Evolutionary conservation across 2,113 vertebrate genomes (phyloP).

Genomic region (Dasyprocta punctata): DNA sequence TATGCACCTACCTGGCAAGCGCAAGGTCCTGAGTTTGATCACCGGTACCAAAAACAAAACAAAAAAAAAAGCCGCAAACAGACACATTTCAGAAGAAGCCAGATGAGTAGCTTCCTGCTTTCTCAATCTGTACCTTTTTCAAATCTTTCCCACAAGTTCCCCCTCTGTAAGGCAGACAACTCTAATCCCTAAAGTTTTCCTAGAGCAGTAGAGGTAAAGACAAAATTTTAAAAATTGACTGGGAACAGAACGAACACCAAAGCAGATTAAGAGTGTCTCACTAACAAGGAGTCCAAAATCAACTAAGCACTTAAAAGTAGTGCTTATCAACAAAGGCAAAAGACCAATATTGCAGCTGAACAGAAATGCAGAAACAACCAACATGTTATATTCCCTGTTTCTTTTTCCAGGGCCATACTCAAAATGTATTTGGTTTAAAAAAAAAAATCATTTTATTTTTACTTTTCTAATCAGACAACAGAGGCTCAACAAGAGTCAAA

Average conservation of each 20-base stretch:
- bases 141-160: constrained; percentile 8
- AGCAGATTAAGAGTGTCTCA: not conserved
- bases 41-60: no score
- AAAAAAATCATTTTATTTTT: constrained; percentile 47
- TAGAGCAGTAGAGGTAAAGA: not conserved
- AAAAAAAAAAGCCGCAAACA: not conserved
- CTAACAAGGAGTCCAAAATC: not conserved
- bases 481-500: not conserved
- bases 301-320: not conserved
- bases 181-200: constrained; percentile 34
- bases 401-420: not conserved
- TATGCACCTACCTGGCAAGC: no score
- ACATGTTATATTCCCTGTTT: not conserved
- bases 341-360: not conserved
- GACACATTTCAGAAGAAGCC: not conserved
- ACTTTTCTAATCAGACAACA: constrained; percentile 32
- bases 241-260: not conserved
- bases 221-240: not conserved
- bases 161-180: constrained; percentile 15
- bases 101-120: not conserved
- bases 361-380: not conserved
- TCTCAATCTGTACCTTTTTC: not conserved
- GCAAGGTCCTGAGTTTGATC: no score
- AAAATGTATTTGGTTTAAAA: constrained; percentile 44
- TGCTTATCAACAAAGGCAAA: not conserved